Conservation (phyloP, 1,140 invertebrate genomes). For the Drosophila sproati region DNA sequence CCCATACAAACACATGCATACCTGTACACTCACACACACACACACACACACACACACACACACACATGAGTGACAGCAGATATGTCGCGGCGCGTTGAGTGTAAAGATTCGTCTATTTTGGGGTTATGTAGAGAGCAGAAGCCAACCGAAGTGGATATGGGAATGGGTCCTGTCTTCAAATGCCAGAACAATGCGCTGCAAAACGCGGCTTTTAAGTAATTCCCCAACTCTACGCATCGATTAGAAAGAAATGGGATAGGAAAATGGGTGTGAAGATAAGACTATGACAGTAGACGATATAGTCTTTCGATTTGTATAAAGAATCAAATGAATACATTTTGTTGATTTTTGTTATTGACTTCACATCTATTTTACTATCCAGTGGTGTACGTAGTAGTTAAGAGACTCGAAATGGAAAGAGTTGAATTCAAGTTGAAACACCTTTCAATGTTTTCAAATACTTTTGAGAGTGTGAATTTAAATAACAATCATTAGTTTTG, state of each 20-base stretch:
- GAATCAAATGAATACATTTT: no score
- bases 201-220: not conserved
- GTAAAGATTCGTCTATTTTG: constrained; percentile 35
- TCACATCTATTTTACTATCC: no score
- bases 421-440: not conserved
- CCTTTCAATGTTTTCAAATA: no score
- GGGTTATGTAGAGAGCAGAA: constrained; percentile 16
- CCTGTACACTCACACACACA: not conserved
- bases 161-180: constrained; percentile 33
- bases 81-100: constrained; percentile 47
- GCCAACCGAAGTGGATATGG: not conserved
- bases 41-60: constrained; percentile 7
- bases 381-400: no score
- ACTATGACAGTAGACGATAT: no score
- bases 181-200: constrained; percentile 26
- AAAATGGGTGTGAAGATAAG: not conserved
- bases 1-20: not conserved
- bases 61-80: constrained; percentile 43
- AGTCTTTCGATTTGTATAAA: no score
- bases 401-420: no score
- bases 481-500: no score
- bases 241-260: not conserved
- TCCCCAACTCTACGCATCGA: not conserved
- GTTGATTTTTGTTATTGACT: no score
- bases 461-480: no score